Evolutionary conservation across 2,888 invertebrate species (phyloP).

Genomic region (Macrosoma leucophasiata): DNA sequence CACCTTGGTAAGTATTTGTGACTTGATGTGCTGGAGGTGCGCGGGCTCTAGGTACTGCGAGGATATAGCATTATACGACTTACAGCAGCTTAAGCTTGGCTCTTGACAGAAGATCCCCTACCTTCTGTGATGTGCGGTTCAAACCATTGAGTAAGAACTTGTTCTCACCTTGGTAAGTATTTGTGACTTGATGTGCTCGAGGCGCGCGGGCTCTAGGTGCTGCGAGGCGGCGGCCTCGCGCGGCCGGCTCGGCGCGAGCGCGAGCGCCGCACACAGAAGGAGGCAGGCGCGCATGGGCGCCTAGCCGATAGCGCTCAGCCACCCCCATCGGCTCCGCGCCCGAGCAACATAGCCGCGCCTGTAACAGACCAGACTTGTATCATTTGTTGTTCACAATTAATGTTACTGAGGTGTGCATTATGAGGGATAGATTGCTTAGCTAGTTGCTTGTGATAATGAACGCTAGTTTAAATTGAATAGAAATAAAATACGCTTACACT

Average conservation of each 20-base stretch:
- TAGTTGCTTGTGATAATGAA: no score
- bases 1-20: conserved; percentile 34
- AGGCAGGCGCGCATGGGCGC: conserved; percentile 70
- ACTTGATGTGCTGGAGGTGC: conserved; percentile 34
- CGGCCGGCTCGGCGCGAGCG: conserved; percentile 51
- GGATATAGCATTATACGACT: no score
- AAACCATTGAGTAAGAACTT: no score
- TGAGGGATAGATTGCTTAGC: no score
- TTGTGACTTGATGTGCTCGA: conserved; percentile 36
- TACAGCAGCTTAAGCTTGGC: no score
- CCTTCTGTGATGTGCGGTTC: no score
- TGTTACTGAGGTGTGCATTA: no score
- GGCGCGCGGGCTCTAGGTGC: conserved; percentile 32
- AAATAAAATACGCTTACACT: no score
- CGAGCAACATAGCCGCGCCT: conserved; percentile 66
- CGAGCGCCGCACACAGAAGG: conserved; percentile 69
- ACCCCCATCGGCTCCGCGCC: conserved; percentile 65
- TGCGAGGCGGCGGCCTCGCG: conserved; percentile 47
- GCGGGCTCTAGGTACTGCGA: conserved; percentile 37
- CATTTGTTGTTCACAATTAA: no score
- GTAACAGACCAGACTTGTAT: no score
- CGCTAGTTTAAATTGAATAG: no score
- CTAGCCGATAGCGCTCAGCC: conserved; percentile 65
- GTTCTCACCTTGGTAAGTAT: conserved; percentile 31
- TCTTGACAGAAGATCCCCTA: no score